Evolutionary conservation across 2,888 invertebrate genomes (phyloP).

Genomic region (Nephrotoma appendiculata): DNA sequence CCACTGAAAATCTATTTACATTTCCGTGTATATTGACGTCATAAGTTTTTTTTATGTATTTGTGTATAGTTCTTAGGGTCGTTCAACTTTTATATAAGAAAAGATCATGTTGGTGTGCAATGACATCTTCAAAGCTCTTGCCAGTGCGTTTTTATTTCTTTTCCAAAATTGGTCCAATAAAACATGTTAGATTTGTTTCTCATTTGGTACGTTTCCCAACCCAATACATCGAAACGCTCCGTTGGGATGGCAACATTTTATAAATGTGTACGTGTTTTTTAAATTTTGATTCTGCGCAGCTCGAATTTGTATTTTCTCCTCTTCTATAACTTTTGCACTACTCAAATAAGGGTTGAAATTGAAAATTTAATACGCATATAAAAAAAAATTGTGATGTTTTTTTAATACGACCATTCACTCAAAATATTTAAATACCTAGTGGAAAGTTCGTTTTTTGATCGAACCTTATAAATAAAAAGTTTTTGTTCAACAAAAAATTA

Average conservation of each 20-base stretch:
- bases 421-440: too few species aligned
- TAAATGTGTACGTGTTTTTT: not conserved
- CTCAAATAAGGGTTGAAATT: not conserved
- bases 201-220: not conserved
- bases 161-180: not conserved
- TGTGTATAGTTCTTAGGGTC: not conserved
- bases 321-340: not conserved
- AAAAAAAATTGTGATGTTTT: too few species aligned
- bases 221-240: not conserved
- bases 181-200: not conserved
- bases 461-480: too few species aligned
- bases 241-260: not conserved
- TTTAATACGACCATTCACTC: too few species aligned
- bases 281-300: not conserved
- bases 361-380: not conserved
- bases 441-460: too few species aligned
- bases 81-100: not conserved
- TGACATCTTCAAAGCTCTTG: not conserved
- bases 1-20: not conserved
- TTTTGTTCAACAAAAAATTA: too few species aligned
- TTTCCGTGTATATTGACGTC: not conserved
- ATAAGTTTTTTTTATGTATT: not conserved
- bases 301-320: too few species aligned
- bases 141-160: not conserved
- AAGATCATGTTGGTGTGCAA: not conserved